Percentiles rank a stretch among this genome's conserved stretches.
Conservation (phyloP, 2,113 vertebrate species). For the Amblyornis subalaris region DNA sequence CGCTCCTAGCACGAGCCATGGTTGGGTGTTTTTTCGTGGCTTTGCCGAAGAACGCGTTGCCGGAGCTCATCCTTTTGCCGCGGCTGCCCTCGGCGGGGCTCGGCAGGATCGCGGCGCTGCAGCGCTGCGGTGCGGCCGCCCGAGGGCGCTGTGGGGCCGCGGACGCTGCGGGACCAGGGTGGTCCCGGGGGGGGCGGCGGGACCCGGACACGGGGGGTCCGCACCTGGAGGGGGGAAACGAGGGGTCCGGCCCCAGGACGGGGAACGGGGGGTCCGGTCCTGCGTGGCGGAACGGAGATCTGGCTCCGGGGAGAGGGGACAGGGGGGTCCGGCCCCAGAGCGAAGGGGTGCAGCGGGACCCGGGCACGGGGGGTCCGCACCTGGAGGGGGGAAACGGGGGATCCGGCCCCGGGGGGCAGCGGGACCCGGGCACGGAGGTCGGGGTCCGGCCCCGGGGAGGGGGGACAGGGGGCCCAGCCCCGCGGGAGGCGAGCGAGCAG, state of each 20-base stretch:
- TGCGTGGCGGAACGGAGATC: too few species aligned
- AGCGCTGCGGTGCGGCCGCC: neutral
- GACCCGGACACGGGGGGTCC: too few species aligned
- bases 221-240: too few species aligned
- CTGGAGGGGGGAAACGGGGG: too few species aligned
- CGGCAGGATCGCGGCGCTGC: neutral
- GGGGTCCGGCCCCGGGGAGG: too few species aligned
- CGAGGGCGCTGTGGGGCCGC: neutral
- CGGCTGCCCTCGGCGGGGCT: neutral
- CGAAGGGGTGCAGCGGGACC: too few species aligned
- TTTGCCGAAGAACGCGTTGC: fast-evolving
- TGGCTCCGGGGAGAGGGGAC: too few species aligned
- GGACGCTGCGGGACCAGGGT: neutral
- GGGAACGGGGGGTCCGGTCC: too few species aligned
- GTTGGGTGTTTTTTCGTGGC: neutral
- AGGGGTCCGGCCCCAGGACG: neutral
- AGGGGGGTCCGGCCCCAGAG: too few species aligned
- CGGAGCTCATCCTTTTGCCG: fast-evolving
- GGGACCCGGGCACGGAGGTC: neutral
- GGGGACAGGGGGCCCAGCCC: neutral
- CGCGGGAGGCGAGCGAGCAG: neutral
- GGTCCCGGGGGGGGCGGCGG: neutral
- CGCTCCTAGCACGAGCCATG: neutral
- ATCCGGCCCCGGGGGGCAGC: neutral
- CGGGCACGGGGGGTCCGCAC: too few species aligned